phyloP scores from a whole-genome alignment of 2,888 invertebrate genomes.

The Drosophila phalerata region DNA sequence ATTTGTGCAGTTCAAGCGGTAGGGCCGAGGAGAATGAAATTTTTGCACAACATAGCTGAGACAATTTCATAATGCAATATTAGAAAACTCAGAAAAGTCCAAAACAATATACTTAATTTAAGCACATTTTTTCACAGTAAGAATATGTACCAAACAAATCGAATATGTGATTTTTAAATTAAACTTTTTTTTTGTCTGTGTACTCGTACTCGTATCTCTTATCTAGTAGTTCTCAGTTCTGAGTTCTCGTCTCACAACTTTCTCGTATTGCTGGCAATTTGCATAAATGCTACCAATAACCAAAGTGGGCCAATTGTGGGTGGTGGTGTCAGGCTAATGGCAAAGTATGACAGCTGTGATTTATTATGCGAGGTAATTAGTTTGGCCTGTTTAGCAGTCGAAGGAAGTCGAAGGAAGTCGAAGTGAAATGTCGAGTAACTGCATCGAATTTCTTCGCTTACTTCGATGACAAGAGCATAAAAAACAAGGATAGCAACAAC shows the following conservation, averaged over 20 bases:
- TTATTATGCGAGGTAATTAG: constrained; percentile 77
- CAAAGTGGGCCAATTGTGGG: constrained; percentile 13
- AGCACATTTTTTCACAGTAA: too few relatives aligned
- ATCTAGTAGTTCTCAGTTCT: constrained; percentile 13
- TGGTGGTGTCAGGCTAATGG: constrained; percentile 67
- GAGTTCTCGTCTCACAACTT: constrained; percentile 12
- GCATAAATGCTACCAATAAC: constrained; percentile 70
- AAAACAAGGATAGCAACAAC: constrained; percentile 31
- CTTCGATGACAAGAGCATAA: constrained; percentile 49
- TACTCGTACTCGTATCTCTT: background rate
- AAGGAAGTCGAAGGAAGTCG: constrained; percentile 22
- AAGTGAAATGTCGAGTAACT: constrained; percentile 29
- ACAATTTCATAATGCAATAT: too few relatives aligned
- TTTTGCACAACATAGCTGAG: too few relatives aligned
- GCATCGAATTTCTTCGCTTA: constrained; percentile 62
- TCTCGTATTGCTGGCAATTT: constrained; percentile 60
- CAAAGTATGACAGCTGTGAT: constrained; percentile 76
- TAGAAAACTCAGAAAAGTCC: too few relatives aligned
- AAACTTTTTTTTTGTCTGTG: too few relatives aligned
- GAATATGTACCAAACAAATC: too few relatives aligned
- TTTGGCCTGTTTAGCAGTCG: constrained; percentile 73
- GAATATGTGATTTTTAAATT: too few relatives aligned
- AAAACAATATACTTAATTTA: too few relatives aligned
- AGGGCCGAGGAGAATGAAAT: too few relatives aligned
- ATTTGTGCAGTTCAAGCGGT: too few relatives aligned